Evolutionary conservation across 2,113 vertebrate genomes (phyloP).

Genomic region (Hemiprocne comata): DNA sequence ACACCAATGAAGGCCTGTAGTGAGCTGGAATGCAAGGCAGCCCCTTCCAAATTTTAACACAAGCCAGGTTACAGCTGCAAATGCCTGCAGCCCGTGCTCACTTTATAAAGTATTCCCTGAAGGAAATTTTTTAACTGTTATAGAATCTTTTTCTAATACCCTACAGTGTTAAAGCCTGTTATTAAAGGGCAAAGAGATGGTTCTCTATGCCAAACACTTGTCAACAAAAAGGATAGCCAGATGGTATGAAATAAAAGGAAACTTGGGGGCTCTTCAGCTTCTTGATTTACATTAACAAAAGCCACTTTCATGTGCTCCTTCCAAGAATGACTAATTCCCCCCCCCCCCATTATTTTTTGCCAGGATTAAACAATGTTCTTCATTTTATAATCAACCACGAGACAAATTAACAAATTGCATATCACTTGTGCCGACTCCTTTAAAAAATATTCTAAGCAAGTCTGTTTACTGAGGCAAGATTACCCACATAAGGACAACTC

Average conservation of each 20-base stretch:
- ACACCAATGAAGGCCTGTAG: constrained; percentile 84
- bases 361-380: constrained; percentile 69
- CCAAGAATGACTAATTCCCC: constrained; percentile 64
- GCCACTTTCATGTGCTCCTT: constrained; percentile 67
- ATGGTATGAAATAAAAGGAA: constrained; percentile 75
- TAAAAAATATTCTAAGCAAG: constrained; percentile 17
- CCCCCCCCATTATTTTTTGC: constrained; percentile 8
- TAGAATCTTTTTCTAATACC: constrained; percentile 82
- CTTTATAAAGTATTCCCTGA: constrained; percentile 76
- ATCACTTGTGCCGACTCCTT: constrained; percentile 2
- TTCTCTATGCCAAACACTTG: constrained; percentile 81
- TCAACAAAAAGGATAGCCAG: constrained; percentile 76
- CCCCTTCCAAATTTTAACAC: constrained; percentile 85
- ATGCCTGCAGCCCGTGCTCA: constrained; percentile 75
- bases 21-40: constrained; percentile 88
- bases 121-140: constrained; percentile 81
- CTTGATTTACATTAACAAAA: constrained; percentile 72
- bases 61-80: constrained; percentile 86
- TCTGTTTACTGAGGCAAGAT: constrained; percentile 23
- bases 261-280: constrained; percentile 57
- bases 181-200: constrained; percentile 76
- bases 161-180: constrained; percentile 80
- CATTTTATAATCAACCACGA: constrained; percentile 68
- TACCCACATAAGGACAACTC: not conserved
- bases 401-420: constrained; percentile 48